Percentiles rank a stretch among this genome's conserved stretches.
Evolutionary conservation across 1,140 invertebrate genomes (phyloP).

Genomic region (Delia radicum): DNA sequence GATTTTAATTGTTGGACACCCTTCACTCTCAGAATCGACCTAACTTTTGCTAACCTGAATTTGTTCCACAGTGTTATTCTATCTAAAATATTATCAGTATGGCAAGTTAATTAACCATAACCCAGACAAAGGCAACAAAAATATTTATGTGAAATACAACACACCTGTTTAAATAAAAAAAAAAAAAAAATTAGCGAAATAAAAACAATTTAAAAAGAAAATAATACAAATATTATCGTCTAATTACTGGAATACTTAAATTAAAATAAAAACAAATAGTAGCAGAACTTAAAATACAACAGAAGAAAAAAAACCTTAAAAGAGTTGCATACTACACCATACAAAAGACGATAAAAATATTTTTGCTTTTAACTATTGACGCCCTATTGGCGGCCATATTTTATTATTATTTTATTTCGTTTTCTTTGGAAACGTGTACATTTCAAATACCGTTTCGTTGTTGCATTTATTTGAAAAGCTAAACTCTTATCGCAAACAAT

Average conservation of each 20-base stretch:
- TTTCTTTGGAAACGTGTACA: background rate
- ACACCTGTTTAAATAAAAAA: background rate
- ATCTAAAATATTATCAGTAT: background rate
- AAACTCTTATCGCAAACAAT: background rate
- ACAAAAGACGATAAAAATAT: conserved; percentile 6
- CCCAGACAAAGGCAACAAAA: background rate
- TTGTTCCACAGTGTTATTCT: background rate
- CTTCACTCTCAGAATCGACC: too few species aligned
- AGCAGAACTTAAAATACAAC: background rate
- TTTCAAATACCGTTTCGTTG: background rate
- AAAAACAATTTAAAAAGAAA: background rate
- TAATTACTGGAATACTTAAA: conserved; percentile 27
- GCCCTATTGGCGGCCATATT: conserved; percentile 21
- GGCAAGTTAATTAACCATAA: background rate
- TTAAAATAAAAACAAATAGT: background rate
- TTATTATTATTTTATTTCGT: background rate
- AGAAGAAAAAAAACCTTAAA: too few species aligned
- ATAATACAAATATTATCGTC: conserved; percentile 27
- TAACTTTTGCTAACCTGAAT: too few species aligned
- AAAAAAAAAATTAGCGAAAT: background rate
- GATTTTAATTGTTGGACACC: too few species aligned
- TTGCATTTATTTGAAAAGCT: background rate
- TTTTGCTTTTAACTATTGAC: background rate
- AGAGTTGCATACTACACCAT: background rate
- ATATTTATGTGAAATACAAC: background rate